phyloP scores from a whole-genome alignment of 2,888 invertebrate genomes.

The Morpho deidamia region DNA sequence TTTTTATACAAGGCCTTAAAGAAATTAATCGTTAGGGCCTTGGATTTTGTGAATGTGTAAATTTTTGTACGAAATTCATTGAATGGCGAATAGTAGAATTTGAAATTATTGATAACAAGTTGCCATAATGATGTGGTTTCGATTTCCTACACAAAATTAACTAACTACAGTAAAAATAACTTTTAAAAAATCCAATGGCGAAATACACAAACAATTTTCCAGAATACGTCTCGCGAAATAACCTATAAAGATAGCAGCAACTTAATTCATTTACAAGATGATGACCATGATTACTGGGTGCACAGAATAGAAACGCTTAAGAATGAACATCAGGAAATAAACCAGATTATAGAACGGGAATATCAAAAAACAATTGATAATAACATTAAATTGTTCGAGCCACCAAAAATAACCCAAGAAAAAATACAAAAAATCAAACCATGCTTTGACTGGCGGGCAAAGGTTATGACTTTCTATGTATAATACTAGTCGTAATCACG shows the following conservation, averaged over 20 bases:
- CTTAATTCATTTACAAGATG: conserved; percentile 32
- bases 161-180: too few species aligned
- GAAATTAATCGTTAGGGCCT: too few species aligned
- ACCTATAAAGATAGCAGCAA: conserved; percentile 23
- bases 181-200: too few species aligned
- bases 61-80: too few species aligned
- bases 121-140: too few species aligned
- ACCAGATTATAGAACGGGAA: conserved; percentile 60
- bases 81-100: too few species aligned
- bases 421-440: conserved; percentile 55
- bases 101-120: too few species aligned
- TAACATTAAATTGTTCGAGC: conserved; percentile 42
- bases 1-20: too few species aligned
- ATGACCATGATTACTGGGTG: conserved; percentile 57
- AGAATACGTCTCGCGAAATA: not conserved
- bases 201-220: conserved; percentile 18
- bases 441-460: conserved; percentile 56
- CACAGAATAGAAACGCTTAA: conserved; percentile 56
- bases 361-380: conserved; percentile 57
- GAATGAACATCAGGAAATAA: conserved; percentile 61
- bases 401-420: conserved; percentile 43
- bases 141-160: too few species aligned
- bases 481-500: too few species aligned
- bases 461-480: conserved; percentile 30
- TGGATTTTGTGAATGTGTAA: too few species aligned